phyloP scores from a whole-genome alignment of 1,140 invertebrate species.

The Solen grandis region DNA sequence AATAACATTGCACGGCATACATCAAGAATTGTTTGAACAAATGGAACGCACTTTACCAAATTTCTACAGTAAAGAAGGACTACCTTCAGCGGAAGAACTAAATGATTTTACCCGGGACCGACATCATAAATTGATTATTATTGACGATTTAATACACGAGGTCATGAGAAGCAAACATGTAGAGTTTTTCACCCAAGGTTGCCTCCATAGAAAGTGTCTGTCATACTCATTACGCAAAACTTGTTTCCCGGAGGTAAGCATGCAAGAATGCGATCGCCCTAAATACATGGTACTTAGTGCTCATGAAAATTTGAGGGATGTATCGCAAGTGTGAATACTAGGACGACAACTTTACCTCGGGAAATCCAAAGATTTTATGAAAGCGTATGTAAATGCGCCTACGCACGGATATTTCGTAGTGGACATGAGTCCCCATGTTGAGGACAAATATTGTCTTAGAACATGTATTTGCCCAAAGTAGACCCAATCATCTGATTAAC shows the following conservation, averaged over 20 bases:
- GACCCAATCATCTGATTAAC: too few relatives aligned
- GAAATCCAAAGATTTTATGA: too few relatives aligned
- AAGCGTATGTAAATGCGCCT: slow-evolving; percentile 15
- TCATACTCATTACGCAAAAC: slow-evolving; percentile 41
- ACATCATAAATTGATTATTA: slow-evolving; percentile 18
- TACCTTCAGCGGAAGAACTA: too few relatives aligned
- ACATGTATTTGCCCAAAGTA: slow-evolving; percentile 8
- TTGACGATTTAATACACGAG: slow-evolving; percentile 16
- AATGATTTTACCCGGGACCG: too few relatives aligned
- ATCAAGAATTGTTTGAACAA: slow-evolving; percentile 18
- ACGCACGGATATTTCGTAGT: slow-evolving; percentile 18
- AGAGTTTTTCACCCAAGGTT: slow-evolving; percentile 40
- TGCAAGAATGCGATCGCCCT: slow-evolving; percentile 29
- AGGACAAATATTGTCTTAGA: slow-evolving; percentile 17
- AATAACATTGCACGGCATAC: too few relatives aligned
- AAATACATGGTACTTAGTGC: slow-evolving; percentile 24
- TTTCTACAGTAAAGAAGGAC: too few relatives aligned
- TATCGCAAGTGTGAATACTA: background rate
- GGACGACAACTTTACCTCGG: slow-evolving; percentile 30
- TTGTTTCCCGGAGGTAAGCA: background rate
- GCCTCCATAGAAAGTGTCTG: slow-evolving; percentile 11
- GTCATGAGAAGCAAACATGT: slow-evolving; percentile 9
- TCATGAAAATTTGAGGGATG: slow-evolving; percentile 21
- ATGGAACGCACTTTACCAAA: too few relatives aligned
- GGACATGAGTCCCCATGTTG: background rate